Evolutionary conservation across 2,113 vertebrate genomes (phyloP).

Genomic region (Sinocyclocheilus anophthalmus): DNA sequence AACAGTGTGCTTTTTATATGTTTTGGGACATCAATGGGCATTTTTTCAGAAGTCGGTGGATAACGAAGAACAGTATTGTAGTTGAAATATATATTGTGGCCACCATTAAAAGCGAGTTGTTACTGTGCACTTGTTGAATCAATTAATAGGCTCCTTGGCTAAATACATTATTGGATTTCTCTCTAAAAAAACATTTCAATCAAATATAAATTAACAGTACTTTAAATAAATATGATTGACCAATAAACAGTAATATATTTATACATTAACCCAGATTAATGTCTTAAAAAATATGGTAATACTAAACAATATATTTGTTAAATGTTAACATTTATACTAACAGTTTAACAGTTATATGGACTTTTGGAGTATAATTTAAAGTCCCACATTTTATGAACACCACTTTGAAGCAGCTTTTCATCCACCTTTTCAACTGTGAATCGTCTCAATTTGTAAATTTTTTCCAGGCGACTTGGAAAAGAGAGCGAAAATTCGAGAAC

Average conservation of each 20-base stretch:
- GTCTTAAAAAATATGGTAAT: background rate
- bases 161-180: background rate
- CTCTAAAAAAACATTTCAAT: background rate
- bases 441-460: background rate
- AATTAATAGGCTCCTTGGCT: no score
- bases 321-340: background rate
- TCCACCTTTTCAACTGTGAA: background rate
- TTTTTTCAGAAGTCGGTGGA: background rate
- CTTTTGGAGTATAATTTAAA: background rate
- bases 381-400: background rate
- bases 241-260: background rate
- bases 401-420: background rate
- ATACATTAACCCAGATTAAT: background rate
- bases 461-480: slow-evolving; percentile 82
- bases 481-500: slow-evolving; percentile 83
- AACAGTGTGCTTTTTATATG: background rate
- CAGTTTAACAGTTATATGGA: background rate
- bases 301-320: background rate
- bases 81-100: no score
- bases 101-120: no score
- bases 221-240: background rate
- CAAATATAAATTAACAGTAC: background rate
- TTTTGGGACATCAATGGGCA: background rate
- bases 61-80: no score
- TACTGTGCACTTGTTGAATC: background rate